These are phyloP conservation scores for Hystrix brachyura DNA, from an alignment of 2,113 vertebrate species.

Conservation along the genomic window DNA sequence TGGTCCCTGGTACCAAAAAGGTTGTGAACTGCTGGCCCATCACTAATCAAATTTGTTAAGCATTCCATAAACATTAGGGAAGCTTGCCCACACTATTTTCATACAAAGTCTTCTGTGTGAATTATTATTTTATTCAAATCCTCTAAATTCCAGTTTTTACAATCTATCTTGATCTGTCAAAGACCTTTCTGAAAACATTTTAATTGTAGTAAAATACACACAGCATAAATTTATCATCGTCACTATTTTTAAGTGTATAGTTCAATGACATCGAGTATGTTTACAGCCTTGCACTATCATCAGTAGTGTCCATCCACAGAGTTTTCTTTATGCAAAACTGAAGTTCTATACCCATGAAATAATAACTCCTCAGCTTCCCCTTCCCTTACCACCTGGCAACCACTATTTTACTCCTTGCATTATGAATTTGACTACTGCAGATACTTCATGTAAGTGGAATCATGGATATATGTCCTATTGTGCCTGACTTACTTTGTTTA, in stretches of 20 bases:
- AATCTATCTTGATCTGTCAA: not conserved
- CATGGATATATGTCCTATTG: not conserved
- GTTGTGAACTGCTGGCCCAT: too few species aligned
- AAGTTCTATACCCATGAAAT: not conserved
- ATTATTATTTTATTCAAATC: slow-evolving; percentile 18
- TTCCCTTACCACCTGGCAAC: not conserved
- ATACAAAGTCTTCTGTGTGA: not conserved
- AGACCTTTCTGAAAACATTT: not conserved
- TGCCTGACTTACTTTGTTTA: not conserved
- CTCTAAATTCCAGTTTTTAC: not conserved
- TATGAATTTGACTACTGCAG: not conserved
- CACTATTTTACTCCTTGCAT: not conserved
- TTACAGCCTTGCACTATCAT: not conserved
- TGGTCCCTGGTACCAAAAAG: not conserved
- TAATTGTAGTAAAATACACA: not conserved
- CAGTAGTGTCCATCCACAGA: not conserved
- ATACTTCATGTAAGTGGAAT: not conserved
- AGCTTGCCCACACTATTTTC: not conserved
- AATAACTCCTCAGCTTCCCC: not conserved
- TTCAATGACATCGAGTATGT: not conserved
- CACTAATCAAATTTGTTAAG: not conserved
- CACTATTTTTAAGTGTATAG: not conserved
- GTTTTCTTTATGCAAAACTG: not conserved
- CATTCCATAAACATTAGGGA: not conserved
- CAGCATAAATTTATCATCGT: not conserved